Evolutionary conservation across 64 coral and sea anemone species (phyloP), one percentile per base, ranked within the genome.

Genomic region (Actinia equina): DNA sequence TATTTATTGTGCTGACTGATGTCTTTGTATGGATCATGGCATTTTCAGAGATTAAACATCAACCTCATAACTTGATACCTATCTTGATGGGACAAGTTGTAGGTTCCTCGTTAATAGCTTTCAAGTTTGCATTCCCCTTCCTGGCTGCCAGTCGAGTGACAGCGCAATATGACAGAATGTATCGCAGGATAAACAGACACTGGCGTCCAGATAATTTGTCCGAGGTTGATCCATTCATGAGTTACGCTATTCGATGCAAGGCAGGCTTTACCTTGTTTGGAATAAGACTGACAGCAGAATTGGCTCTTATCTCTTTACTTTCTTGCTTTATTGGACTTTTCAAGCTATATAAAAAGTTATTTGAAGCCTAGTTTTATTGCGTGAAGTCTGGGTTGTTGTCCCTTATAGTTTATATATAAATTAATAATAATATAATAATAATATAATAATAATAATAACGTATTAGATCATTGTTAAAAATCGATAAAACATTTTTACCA

Each of bases 241-340:
- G 62, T 78, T 82, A 88, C 15, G 55, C 51, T 65, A 17, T n/a
- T 25, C 63, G 86, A 41, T 87, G 86, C 22, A 23, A 77, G 17
- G 63, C 86, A 77, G 86, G 86, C 12, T 87, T 82, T 62, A 8
- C 76, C 18, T 49, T 82, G 23, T 42, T 88, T 56, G 77, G 77
- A 17, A 23, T 88, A 10, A 79, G 77, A 20, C 27, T 88, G 3
- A 81, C 87, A 16, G 58, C 53, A 15, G 37, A 77, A 20, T 51
- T 62, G 30, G 87, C 87, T 22, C 7, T 82, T 2, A 88, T 88
- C 17, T 88, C 87, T 20, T 53, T 81, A 57, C 26, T 58, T 45
- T 88, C 87, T 43, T 25, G 27, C 42, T 88, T 80, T 79, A 65
- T 88, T 62, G 87, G 87, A 20, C 59, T 88, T 23, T 89, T 82